Conservation (phyloP, 2,113 vertebrate genomes). For the Malaclemys terrapin region DNA sequence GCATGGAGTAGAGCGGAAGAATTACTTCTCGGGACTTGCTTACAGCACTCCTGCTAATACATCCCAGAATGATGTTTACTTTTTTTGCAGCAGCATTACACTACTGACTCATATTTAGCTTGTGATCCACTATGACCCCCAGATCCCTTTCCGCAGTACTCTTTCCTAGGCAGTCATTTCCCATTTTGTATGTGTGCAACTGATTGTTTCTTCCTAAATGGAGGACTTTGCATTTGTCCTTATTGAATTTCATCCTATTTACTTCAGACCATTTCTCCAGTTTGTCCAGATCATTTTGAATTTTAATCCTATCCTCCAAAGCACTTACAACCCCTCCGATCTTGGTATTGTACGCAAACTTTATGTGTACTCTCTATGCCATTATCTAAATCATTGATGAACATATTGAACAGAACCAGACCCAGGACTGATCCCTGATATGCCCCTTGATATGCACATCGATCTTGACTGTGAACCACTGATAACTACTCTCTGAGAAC, state of each 20-base stretch:
- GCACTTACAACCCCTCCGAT: background rate
- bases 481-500: background rate
- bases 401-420: background rate
- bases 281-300: background rate
- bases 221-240: background rate
- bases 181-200: background rate
- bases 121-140: background rate
- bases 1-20: background rate
- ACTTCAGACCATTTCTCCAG: background rate
- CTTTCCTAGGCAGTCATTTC: background rate
- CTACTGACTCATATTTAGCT: background rate
- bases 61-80: background rate
- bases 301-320: background rate
- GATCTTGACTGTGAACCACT: background rate
- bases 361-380: background rate
- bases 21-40: background rate
- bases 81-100: background rate
- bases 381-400: background rate
- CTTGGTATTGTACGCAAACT: background rate
- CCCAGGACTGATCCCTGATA: background rate
- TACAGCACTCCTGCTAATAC: background rate
- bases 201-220: background rate
- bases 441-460: background rate
- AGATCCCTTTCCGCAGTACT: background rate
- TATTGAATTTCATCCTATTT: background rate